Conservation (phyloP, 2,888 invertebrate genomes). For the Rhaphigaster nebulosa region DNA sequence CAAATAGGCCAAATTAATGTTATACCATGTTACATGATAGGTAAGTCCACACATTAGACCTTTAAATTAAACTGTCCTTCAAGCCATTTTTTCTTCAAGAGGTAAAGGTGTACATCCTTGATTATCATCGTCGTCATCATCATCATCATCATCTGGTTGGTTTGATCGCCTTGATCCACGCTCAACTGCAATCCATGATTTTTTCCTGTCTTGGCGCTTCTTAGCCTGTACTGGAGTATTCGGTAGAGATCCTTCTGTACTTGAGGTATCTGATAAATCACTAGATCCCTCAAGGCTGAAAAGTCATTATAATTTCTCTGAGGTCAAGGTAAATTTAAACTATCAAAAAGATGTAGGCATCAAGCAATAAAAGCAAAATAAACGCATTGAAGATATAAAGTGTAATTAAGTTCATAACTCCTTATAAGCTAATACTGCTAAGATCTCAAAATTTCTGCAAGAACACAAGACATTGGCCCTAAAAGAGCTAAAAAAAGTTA, state of each 20-base stretch:
- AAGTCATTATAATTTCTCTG: conserved; percentile 21
- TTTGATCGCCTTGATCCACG: conserved; percentile 4
- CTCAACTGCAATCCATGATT: conserved; percentile 29
- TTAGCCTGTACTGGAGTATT: conserved; percentile 64
- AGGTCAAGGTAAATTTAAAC: not conserved
- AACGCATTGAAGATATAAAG: not conserved
- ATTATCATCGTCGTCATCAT: conserved; percentile 58
- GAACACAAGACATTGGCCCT: not conserved
- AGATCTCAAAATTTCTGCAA: conserved; percentile 2
- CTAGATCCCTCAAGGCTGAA: conserved; percentile 59
- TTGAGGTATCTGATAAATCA: conserved; percentile 63
- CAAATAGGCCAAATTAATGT: conserved; percentile 27
- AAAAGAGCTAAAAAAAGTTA: too few relatives aligned
- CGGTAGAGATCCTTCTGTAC: conserved; percentile 63
- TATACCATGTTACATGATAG: conserved; percentile 48
- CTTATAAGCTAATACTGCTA: conserved; percentile 9
- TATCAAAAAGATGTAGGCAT: not conserved
- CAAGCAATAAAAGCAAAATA: not conserved
- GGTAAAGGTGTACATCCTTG: conserved; percentile 62
- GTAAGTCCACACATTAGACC: not conserved
- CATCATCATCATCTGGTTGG: not conserved
- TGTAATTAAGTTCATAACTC: not conserved
- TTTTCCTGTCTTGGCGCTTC: conserved; percentile 61
- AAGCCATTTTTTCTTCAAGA: conserved; percentile 44
- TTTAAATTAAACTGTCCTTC: conserved; percentile 25